Base-by-base conservation (phyloP, 2,797 vertebrate species). In the Decapterus maruadsi region DNA sequence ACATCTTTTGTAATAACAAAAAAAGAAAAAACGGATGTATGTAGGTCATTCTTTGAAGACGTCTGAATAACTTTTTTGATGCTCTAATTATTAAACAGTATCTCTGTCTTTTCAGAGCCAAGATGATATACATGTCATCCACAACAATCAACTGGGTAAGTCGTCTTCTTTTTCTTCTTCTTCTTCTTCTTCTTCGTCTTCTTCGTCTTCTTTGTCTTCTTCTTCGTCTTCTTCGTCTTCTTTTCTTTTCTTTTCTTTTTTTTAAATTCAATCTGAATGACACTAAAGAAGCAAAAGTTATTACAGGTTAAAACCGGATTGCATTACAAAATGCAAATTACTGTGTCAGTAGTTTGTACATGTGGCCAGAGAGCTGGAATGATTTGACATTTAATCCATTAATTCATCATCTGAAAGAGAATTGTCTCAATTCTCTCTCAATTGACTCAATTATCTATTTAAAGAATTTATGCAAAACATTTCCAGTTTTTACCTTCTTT, bases 121-220 rank as follows among this genome's bases (percentile, higher is more conserved):
- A 64, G 85, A 91, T 72, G 81, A 89, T 82, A 85, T 85, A 69
- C 80, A 84, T 19, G 90, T 67, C 83, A 77, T 79, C 75, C 85
- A 90, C 78, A 89, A 89, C 88, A 93, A 87, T 78, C 93, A 89
- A 31, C 92, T 95, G 45, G 79, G 95, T 96, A 82, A 95, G 95
- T 94, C 26, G 70, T 11, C 6, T 51, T 62, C 70, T 40, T 20
- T 2, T 14, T n/a, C n/a, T n/a, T n/a, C n/a, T n/a, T n/a, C n/a
- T n/a, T n/a, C n/a, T n/a, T n/a, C n/a, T n/a, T n/a, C n/a, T n/a
- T n/a, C n/a, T n/a, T n/a, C n/a, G n/a, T n/a, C n/a, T n/a, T n/a
- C n/a, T n/a, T n/a, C n/a, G n/a, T n/a, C n/a, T n/a, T n/a, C n/a
- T n/a, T n/a, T n/a, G n/a, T n/a, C n/a, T n/a, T n/a, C n/a, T n/a